These are phyloP conservation scores for Anoplius nigerrimus DNA, from an alignment of 2,888 invertebrate genomes.

Conservation along the genomic window DNA sequence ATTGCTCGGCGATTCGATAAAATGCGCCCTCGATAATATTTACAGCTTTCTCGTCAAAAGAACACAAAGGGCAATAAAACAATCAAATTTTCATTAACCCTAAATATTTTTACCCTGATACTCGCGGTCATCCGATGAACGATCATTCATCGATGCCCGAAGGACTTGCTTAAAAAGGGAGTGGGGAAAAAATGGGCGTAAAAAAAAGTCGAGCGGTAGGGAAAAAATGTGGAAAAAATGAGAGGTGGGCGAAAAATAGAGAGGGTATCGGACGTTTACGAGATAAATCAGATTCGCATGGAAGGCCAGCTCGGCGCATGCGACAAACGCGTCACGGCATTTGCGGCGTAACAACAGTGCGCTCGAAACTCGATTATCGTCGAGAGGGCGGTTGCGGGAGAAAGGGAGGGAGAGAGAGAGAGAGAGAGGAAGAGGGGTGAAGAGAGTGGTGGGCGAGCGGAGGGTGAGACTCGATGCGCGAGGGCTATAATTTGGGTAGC, in stretches of 20 bases:
- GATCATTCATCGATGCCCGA: neutral
- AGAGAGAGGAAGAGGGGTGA: too few relatives aligned
- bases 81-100: too few relatives aligned
- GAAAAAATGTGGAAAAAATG: neutral
- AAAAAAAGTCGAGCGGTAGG: neutral
- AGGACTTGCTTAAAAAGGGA: neutral
- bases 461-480: too few relatives aligned
- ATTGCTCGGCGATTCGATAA: too few relatives aligned
- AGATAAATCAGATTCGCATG: too few relatives aligned
- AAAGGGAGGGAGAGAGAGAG: too few relatives aligned
- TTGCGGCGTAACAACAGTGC: slow-evolving; percentile 34
- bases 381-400: too few relatives aligned
- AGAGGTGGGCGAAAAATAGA: neutral
- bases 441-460: neutral
- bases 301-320: too few relatives aligned
- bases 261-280: neutral
- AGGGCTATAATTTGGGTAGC: slow-evolving; percentile 44
- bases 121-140: neutral
- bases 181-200: neutral
- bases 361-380: slow-evolving; percentile 50
- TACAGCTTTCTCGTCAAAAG: too few relatives aligned
- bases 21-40: too few relatives aligned
- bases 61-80: too few relatives aligned
- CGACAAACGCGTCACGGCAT: slow-evolving; percentile 9
- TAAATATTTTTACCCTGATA: too few relatives aligned